Conservation (phyloP, 2,113 vertebrate species). For the Epinephelus moara region DNA sequence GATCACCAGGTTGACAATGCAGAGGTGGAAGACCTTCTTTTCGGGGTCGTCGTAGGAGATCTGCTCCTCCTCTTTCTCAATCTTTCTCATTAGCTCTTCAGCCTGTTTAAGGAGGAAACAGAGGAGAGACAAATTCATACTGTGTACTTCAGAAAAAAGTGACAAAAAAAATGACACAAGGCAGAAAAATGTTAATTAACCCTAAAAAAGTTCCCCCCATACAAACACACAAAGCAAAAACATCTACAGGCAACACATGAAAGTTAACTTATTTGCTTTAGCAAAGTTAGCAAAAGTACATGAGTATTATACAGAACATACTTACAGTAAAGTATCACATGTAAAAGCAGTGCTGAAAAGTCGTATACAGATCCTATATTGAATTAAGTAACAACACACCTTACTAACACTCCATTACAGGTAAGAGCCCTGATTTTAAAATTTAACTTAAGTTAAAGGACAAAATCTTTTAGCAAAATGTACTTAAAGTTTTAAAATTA, state of each 20-base stretch:
- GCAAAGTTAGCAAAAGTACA: too few relatives aligned
- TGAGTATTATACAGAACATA: too few relatives aligned
- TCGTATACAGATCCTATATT: too few relatives aligned
- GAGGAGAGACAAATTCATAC: neutral
- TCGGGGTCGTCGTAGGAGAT: constrained; percentile 92
- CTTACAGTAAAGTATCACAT: too few relatives aligned
- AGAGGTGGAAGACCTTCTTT: constrained; percentile 95
- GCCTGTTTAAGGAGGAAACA: constrained; percentile 76
- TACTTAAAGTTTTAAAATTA: too few relatives aligned
- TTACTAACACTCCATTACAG: too few relatives aligned
- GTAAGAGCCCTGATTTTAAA: too few relatives aligned
- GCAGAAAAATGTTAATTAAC: neutral
- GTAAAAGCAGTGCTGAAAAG: too few relatives aligned
- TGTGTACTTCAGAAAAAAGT: neutral
- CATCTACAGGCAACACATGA: neutral
- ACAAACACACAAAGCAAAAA: neutral
- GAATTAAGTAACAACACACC: too few relatives aligned
- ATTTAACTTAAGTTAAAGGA: too few relatives aligned
- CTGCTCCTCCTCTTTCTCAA: constrained; percentile 96
- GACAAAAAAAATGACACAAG: too few relatives aligned
- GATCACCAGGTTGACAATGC: constrained; percentile 98
- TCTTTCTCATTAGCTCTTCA: constrained; percentile 96
- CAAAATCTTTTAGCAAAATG: too few relatives aligned
- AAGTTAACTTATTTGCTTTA: neutral
- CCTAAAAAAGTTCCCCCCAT: neutral